Evolutionary conservation across 2,797 vertebrate species (phyloP).

Genomic region (Myripristis jacobus): DNA sequence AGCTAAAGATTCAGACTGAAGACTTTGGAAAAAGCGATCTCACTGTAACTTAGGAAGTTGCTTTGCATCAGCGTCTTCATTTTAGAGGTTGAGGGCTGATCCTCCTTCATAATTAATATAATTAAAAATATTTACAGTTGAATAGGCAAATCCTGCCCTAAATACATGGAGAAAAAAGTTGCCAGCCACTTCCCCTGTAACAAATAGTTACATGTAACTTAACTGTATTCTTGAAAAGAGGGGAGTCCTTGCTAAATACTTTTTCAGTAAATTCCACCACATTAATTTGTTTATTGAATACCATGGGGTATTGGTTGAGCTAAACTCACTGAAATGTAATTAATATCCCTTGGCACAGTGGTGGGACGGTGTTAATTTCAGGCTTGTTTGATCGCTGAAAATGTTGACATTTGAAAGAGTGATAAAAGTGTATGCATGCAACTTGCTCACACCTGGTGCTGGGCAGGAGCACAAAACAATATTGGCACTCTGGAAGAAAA

Average conservation of each 20-base stretch:
- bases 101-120: too few relatives aligned
- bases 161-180: too few relatives aligned
- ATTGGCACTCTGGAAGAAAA: constrained; percentile 11
- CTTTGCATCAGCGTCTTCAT: too few relatives aligned
- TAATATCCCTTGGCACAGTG: constrained; percentile 7
- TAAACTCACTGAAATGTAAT: constrained; percentile 29
- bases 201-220: too few relatives aligned
- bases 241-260: not conserved
- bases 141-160: too few relatives aligned
- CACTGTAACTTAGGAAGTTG: too few relatives aligned
- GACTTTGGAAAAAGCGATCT: too few relatives aligned
- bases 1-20: too few relatives aligned
- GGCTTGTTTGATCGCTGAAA: constrained; percentile 36
- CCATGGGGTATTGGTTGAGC: constrained; percentile 4
- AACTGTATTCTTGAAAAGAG: too few relatives aligned
- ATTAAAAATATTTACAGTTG: too few relatives aligned
- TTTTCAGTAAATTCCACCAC: not conserved
- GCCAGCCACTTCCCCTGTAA: too few relatives aligned
- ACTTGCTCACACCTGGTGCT: constrained; percentile 46
- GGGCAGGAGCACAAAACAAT: constrained; percentile 37
- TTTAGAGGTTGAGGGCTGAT: too few relatives aligned
- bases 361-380: constrained; percentile 34
- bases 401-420: constrained; percentile 60
- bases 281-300: not conserved
- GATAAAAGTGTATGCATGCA: constrained; percentile 53